Percentiles rank a stretch among this genome's conserved stretches.
Evolutionary conservation across 2,888 invertebrate genomes (phyloP).

Genomic region (Hoplodrina blanda): DNA sequence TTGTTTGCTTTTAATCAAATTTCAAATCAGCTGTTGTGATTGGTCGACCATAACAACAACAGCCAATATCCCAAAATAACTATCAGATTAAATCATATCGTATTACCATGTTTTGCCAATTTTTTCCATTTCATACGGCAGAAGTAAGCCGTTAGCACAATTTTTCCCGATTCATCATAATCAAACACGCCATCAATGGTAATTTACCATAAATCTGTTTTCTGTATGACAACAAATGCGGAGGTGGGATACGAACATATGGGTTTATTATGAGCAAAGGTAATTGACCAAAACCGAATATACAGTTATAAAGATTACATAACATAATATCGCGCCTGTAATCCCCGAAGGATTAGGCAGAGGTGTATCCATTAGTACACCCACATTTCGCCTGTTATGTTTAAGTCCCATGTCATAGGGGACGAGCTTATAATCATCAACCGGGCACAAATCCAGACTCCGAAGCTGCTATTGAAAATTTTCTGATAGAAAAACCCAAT

Average conservation of each 20-base stretch:
- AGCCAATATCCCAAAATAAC: neutral
- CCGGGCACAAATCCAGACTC: too few species aligned
- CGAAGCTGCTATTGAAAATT: too few species aligned
- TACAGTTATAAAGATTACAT: too few species aligned
- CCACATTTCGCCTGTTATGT: too few species aligned
- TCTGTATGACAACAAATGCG: neutral
- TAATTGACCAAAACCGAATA: neutral
- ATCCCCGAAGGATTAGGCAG: too few species aligned
- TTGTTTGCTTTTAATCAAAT: conserved; percentile 10
- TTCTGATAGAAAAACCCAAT: too few species aligned
- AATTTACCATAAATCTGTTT: conserved; percentile 7
- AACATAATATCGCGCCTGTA: too few species aligned
- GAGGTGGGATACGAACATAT: neutral
- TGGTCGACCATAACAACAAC: neutral
- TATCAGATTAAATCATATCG: neutral
- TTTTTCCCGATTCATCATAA: neutral
- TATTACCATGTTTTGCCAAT: neutral
- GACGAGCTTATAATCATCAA: too few species aligned
- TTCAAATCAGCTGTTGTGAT: neutral
- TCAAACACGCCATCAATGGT: neutral
- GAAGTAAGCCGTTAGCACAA: neutral
- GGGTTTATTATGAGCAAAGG: neutral
- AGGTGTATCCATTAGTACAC: too few species aligned
- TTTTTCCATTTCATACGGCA: neutral
- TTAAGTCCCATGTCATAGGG: too few species aligned